Percentiles rank a stretch among this genome's conserved stretches.
Evolutionary conservation across 2,113 vertebrate species (phyloP).

Genomic region (Otis tarda): DNA sequence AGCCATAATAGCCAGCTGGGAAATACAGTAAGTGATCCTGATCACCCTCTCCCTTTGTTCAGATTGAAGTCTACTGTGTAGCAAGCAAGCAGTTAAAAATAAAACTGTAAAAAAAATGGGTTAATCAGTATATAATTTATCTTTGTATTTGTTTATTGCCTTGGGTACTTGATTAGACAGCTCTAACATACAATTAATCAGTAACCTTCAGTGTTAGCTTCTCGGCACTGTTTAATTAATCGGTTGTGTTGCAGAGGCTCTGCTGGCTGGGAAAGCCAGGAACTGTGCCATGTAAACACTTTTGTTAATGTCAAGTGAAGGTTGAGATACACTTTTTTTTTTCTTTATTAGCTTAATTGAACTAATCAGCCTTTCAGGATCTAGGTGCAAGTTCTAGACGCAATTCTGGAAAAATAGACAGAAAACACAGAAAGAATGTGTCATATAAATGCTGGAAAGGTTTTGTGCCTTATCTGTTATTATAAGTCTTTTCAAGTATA

Average conservation of each 20-base stretch:
- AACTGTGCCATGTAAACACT: conserved; percentile 73
- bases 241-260: conserved; percentile 46
- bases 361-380: conserved; percentile 40
- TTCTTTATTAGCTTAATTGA: conserved; percentile 66
- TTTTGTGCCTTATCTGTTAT: background rate
- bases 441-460: background rate
- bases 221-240: conserved; percentile 74
- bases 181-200: conserved; percentile 77
- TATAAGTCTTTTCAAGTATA: background rate
- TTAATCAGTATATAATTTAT: conserved; percentile 66
- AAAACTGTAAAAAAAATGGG: conserved; percentile 58
- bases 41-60: background rate
- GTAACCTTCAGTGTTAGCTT: conserved; percentile 74
- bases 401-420: background rate
- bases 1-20: background rate
- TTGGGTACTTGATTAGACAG: conserved; percentile 74
- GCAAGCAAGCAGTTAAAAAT: conserved; percentile 60
- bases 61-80: background rate
- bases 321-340: conserved; percentile 53
- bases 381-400: conserved; percentile 19
- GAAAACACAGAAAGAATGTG: background rate
- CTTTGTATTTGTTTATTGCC: conserved; percentile 75
- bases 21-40: background rate
- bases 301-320: conserved; percentile 75
- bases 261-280: conserved; percentile 64